These are phyloP conservation scores for Corythoichthys intestinalis DNA, from an alignment of 2,113 vertebrate species.

Conservation along the genomic window DNA sequence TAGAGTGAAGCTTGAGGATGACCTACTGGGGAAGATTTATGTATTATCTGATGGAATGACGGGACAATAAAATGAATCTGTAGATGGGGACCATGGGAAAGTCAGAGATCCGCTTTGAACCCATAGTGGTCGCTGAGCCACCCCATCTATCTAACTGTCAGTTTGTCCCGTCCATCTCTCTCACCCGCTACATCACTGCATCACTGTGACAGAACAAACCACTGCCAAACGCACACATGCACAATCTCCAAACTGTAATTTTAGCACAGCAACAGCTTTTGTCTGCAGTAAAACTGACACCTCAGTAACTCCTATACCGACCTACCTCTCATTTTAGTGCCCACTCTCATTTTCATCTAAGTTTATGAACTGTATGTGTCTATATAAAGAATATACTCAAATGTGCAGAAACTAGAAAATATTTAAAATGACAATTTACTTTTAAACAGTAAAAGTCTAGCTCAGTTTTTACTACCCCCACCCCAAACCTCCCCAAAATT, in stretches of 20 bases:
- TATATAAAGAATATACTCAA: not conserved
- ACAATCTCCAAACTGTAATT: slow-evolving; percentile 35
- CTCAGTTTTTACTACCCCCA: not conserved
- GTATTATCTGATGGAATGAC: slow-evolving; percentile 1
- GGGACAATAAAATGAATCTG: not conserved
- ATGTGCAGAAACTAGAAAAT: not conserved
- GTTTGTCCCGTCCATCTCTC: not conserved
- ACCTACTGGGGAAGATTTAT: slow-evolving; percentile 4
- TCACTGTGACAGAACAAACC: slow-evolving; percentile 16
- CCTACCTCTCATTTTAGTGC: not conserved
- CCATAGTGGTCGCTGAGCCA: slow-evolving; percentile 5
- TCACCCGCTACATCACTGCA: not conserved
- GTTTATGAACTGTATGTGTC: not conserved
- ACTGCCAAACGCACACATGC: slow-evolving; percentile 9
- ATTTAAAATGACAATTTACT: not conserved
- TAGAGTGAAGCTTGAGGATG: not conserved
- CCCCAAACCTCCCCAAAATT: too few species aligned
- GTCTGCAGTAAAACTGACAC: slow-evolving; percentile 36
- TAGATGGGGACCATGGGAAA: not conserved
- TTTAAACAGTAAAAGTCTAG: not conserved
- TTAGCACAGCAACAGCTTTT: slow-evolving; percentile 55
- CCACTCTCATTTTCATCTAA: not conserved
- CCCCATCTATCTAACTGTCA: slow-evolving; percentile 55
- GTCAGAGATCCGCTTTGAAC: slow-evolving; percentile 16
- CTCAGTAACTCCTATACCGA: slow-evolving; percentile 15